Evolutionary conservation across 2,888 invertebrate species (phyloP), one percentile per base, ranked within the genome.

Genomic region (Invenusta paracnida): DNA sequence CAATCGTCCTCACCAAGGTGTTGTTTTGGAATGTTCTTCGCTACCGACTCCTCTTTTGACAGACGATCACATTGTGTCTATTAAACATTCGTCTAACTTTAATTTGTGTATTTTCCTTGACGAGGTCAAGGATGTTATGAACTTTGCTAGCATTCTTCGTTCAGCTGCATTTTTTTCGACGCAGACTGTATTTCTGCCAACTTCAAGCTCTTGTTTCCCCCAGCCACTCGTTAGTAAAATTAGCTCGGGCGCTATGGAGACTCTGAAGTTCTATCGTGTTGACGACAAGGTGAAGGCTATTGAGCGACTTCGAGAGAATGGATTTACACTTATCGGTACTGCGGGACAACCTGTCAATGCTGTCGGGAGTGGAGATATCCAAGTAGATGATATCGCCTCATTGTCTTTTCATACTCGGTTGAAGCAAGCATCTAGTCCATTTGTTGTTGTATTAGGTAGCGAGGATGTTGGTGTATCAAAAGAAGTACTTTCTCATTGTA

Each of bases 181-280:
- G n/a, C 23, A 27, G 1, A 17, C 29, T 0, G 85, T 85, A 29
- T 27, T 85, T 17, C 1, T 85, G 5, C 85, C 85, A 1, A 11
- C 28, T 13, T 25, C 0, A 11, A 79, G 30, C 28, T 30, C 0
- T 31, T n/a, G 83, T 28, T 17, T 31, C 1, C 85, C 84, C 23
- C 30, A 29, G n/a, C 85, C 85, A 11, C 11, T 85, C 0, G 85
- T 85, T 23, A 83, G 81, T 31, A 85, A 85, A 29, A 31, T 85
- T 28, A 85, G 85, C 79, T 85, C 29, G 5, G 85, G 85, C 23
- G 85, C 85, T 13, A 27, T 85, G 85, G 85, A 85, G 85, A 25
- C 79, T 25, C 82, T 83, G n/a, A 30, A 66, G 13, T n/a, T 85
- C 30, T 83, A 2, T 31, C 2, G 31, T n/a, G 83, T 83, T 1